Base-by-base conservation (phyloP, 2,113 vertebrate genomes). In the Thryonomys swinderianus region DNA sequence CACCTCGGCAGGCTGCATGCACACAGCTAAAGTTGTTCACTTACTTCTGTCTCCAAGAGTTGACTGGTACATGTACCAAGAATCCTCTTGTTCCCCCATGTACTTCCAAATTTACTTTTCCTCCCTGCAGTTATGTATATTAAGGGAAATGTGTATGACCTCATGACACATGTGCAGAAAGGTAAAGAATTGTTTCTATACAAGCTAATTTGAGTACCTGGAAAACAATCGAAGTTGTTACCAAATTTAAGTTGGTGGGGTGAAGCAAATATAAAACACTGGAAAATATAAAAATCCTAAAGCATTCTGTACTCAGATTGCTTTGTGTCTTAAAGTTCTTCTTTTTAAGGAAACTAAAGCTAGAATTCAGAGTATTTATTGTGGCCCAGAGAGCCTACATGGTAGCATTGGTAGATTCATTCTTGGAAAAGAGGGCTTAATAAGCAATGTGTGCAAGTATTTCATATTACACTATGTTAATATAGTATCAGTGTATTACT, bases 121-220 rank as follows among this genome's bases (percentile, higher is more conserved):
- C 3, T 45, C 7, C 7, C 5, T 34, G 48, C 32, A 79, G 23
- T 78, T n/a, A 23, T 1, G 14, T 48, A 34, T 23, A 48, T 87
- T 71, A 69, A 91, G 37, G 88, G 62, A 40, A 74, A 89, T 84
- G 25, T 53, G 66, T 57, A 57, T n/a, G 79, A 87, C 10, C 23
- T 40, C 3, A 45, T 61, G 61, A 30, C 40, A 27, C 4, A 8
- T 32, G 53, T 40, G 25, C 7, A 37, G 64, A 91, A 88, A 79
- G 34, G 5, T 12, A 23, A 69, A 64, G 13, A 85, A 93, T 45
- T 66, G 5, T 78, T 79, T 71, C 25, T 30, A 30, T 30, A 5
- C 1, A 48, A 57, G 27, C 2, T 79, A 25, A 61, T 48, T 84
- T 40, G 48, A 66, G 32, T 32, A 61, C 18, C 42, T 84, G 51